phyloP scores from a whole-genome alignment of 2,797 vertebrate genomes.

The Graptemys geographica region DNA sequence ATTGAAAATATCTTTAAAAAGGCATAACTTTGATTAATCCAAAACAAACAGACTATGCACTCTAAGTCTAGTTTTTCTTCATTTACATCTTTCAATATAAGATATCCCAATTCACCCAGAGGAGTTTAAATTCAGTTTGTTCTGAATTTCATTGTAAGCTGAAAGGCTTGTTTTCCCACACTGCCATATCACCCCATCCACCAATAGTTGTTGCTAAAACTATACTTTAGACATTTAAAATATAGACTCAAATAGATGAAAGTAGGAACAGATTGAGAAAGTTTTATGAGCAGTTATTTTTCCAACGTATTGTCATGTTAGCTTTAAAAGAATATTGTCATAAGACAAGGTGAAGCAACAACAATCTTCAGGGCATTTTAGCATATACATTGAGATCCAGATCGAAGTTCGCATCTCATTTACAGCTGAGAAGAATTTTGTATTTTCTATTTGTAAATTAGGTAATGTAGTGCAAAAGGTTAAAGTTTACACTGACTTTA shows the following conservation, averaged over 20 bases:
- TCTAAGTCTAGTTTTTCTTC: neutral
- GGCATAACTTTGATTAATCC: neutral
- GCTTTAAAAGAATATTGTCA: constrained; percentile 15
- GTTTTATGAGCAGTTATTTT: constrained; percentile 8
- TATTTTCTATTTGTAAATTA: neutral
- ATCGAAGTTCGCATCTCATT: constrained; percentile 40
- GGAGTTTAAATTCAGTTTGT: constrained; percentile 10
- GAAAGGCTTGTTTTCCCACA: neutral
- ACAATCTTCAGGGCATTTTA: constrained; percentile 53
- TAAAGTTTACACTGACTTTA: constrained; percentile 45
- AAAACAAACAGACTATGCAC: neutral
- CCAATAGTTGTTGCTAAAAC: neutral
- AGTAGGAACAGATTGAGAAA: constrained; percentile 59
- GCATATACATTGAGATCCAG: neutral
- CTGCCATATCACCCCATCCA: neutral
- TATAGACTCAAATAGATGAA: constrained; percentile 49
- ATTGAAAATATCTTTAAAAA: neutral
- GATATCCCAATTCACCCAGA: neutral
- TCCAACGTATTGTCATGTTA: constrained; percentile 37
- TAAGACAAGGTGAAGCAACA: constrained; percentile 67
- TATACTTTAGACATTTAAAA: neutral
- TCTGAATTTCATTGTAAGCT: neutral
- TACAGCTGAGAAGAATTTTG: neutral
- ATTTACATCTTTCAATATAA: neutral
- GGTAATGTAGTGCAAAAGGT: constrained; percentile 14